Evolutionary conservation across 1,140 invertebrate species (phyloP).

Genomic region (Lepidurus apus): DNA sequence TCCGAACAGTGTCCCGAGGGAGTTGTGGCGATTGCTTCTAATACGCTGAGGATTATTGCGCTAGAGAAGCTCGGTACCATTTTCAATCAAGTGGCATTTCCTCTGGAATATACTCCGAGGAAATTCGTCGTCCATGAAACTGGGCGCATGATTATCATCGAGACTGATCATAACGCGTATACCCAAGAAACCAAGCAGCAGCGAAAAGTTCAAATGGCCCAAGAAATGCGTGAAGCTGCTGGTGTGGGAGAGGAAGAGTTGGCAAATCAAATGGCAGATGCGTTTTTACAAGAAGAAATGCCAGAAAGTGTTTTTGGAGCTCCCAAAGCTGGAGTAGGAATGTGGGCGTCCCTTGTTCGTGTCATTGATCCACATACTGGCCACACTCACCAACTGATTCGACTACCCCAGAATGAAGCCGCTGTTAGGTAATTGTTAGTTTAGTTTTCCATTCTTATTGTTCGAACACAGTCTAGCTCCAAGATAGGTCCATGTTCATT

Average conservation of each 20-base stretch:
- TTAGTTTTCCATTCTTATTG: not conserved
- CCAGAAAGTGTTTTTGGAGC: slow-evolving; percentile 91
- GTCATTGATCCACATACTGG: slow-evolving; percentile 85
- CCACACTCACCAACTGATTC: slow-evolving; percentile 69
- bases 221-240: slow-evolving; percentile 95
- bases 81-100: slow-evolving; percentile 90
- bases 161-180: slow-evolving; percentile 98
- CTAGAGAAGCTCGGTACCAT: slow-evolving; percentile 97
- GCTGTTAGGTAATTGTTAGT: slow-evolving; percentile 67
- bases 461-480: not conserved
- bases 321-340: slow-evolving; percentile 88
- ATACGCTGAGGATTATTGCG: slow-evolving; percentile 94
- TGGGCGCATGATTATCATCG: slow-evolving; percentile 86
- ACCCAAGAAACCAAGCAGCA: slow-evolving; percentile 94
- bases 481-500: slow-evolving; percentile 26
- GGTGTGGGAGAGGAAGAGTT: slow-evolving; percentile 89
- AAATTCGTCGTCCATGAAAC: slow-evolving; percentile 94
- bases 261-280: slow-evolving; percentile 93
- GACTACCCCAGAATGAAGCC: slow-evolving; percentile 93
- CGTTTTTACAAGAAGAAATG: slow-evolving; percentile 89
- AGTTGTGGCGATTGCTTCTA: slow-evolving; percentile 97
- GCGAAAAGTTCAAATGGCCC: slow-evolving; percentile 70
- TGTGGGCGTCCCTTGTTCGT: slow-evolving; percentile 94
- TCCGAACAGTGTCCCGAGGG: slow-evolving; percentile 99
- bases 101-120: slow-evolving; percentile 90